Conservation (phyloP, 2,888 invertebrate species). For the Pachliopta kotzebuea region DNA sequence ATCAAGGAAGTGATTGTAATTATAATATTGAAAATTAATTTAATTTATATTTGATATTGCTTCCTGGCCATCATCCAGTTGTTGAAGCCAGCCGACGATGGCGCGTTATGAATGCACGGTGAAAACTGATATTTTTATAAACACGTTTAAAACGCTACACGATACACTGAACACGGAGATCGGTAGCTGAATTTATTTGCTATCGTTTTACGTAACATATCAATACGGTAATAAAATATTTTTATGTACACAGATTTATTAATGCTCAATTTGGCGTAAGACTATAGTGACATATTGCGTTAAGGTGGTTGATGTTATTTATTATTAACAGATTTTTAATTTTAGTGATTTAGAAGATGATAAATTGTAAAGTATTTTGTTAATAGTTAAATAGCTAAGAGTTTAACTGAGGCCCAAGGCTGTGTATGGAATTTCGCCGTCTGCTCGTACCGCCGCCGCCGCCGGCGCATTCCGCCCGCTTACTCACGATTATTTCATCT, state of each 20-base stretch:
- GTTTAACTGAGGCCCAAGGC: slow-evolving; percentile 7
- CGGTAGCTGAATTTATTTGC: slow-evolving; percentile 53
- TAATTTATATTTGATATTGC: not conserved
- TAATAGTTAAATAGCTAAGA: slow-evolving; percentile 13
- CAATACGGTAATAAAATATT: slow-evolving; percentile 36
- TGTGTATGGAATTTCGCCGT: slow-evolving; percentile 5
- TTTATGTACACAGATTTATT: slow-evolving; percentile 14
- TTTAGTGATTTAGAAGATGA: not conserved
- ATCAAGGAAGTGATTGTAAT: not conserved
- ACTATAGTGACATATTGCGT: not conserved
- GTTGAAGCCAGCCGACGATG: slow-evolving; percentile 13
- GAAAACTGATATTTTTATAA: slow-evolving; percentile 61
- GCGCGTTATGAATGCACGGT: slow-evolving; percentile 19
- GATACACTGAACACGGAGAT: slow-evolving; percentile 49
- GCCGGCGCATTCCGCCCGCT: slow-evolving; percentile 43
- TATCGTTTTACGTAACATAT: slow-evolving; percentile 37
- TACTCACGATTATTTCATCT: slow-evolving; percentile 40
- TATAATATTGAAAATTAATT: not conserved
- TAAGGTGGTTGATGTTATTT: not conserved
- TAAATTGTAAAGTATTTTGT: slow-evolving; percentile 3
- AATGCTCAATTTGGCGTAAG: not conserved
- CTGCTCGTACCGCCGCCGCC: slow-evolving; percentile 34
- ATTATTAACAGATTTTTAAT: slow-evolving; percentile 4
- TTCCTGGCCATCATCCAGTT: slow-evolving; percentile 4
- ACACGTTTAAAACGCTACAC: slow-evolving; percentile 47